Base-by-base conservation (phyloP, 2,113 vertebrate genomes). In the Electrona antarctica region DNA sequence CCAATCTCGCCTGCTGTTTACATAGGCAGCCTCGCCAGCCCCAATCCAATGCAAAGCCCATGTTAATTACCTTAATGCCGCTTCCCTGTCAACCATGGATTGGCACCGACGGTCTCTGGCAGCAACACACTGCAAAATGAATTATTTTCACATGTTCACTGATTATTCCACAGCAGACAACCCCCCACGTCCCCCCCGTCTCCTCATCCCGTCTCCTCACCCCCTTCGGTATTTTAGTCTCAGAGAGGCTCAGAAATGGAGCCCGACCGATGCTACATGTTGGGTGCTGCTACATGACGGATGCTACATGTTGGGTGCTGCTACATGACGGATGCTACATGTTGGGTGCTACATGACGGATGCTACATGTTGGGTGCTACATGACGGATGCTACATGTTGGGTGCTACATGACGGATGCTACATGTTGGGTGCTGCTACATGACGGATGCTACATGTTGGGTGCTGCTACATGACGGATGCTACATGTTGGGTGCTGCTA, bases 21-120 rank as follows among this genome's bases (percentile, higher is more conserved):
- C 80, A 82, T 76, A 89, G 65, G 50, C 78, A 70, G 76, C 68
- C 77, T 76, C 69, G 66, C 60, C 74, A 76, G 82, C 82, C 73
- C 79, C 78, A 88, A 83, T 86, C 82, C 83, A 85, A 88, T 81
- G 86, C 85, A 84, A 89, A 90, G 82, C 77, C 69, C 73, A 76
- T 85, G 74, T 79, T 90, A 90, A 91, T 92, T 89, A 74, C 85
- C 73, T 86, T 85, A 88, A 88, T 88, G 79, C 82, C 63, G 80
- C 73, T 79, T 87, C 65, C 74, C 68, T 77, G 77, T 86, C 80
- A 83, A 76, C 83, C 62, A 66, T 73, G 66, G 69, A 73, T 91
- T 81, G 68, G 77, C 82, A 79, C 28, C 64, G 50, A 79, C 64
- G 50, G 62, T 67, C 52, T 46, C 58, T 6, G 33, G 33, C 51